Conservation (phyloP, 2,113 vertebrate genomes). For the Crotalus viridis region DNA sequence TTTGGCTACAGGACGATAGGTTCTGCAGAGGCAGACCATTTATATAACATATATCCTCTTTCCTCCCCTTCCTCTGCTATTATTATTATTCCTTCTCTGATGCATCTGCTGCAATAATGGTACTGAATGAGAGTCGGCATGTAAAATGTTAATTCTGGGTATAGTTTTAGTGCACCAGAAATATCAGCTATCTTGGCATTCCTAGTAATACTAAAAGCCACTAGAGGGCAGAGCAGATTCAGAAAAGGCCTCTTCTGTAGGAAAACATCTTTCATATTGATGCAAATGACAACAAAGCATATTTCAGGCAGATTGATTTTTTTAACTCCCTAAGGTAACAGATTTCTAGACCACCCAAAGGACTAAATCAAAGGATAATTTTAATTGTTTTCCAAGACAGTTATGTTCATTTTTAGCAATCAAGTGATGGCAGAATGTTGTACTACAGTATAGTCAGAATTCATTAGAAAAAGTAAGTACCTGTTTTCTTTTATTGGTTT, state of each 20-base stretch:
- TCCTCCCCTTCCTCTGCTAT: not conserved
- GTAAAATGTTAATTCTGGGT: not conserved
- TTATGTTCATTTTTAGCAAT: not conserved
- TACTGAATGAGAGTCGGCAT: not conserved
- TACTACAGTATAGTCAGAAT: not conserved
- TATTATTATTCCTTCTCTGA: not conserved
- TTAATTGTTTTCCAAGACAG: not conserved
- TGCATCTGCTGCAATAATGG: not conserved
- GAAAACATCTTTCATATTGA: not conserved
- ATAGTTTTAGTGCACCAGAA: not conserved
- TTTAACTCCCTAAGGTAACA: not conserved
- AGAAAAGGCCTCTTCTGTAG: slow-evolving; percentile 14
- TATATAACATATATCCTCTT: not conserved
- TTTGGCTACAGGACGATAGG: not conserved
- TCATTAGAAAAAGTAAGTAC: not conserved
- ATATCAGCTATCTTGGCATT: not conserved
- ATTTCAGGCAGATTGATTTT: not conserved
- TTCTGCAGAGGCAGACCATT: not conserved
- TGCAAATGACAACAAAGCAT: not conserved
- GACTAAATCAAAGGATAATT: not conserved
- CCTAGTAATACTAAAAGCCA: not conserved
- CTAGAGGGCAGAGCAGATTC: slow-evolving; percentile 60
- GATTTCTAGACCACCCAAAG: not conserved
- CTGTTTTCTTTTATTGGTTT: not conserved
- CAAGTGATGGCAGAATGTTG: not conserved